Base-by-base conservation (phyloP, 1,140 invertebrate species). In the Drosophila micromelanica region DNA sequence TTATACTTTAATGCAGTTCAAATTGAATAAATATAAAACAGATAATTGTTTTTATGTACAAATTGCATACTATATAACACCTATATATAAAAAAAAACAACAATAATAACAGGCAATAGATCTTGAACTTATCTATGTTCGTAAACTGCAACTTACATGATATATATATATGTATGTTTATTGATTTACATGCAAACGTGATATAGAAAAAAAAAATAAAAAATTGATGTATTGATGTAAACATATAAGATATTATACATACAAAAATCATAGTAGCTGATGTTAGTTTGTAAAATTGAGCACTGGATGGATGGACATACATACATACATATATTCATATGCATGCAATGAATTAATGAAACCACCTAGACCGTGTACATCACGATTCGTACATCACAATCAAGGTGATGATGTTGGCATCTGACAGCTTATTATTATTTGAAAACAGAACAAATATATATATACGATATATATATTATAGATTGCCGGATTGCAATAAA, bases 401-500 rank as follows among this genome's bases (percentile, higher is more conserved):
- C 37, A 13, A n/a, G 38, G 35, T n/a, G 13, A 49, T 17, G 17
- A 17, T 17, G 17, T 17, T 17, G 17, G 27, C 48, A 51, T n/a
- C n/a, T 8, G 27, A 51, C 12, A 51, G 48, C 4, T 23, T 3
- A n/a, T 51, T 32, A 15, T 27, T 27, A 23, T 51, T 52, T 52
- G 49, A 30, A 35, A 37, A 32, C 12, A 17, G 12, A 51, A 35
- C 1, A 51, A 49, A 30, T 45, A 35, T 49, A n/a, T n/a, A n/a
- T n/a, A n/a, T n/a, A n/a, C n/a, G n/a, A n/a, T n/a, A n/a, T n/a
- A 51, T 57, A 17, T 57, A 67, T 82, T 75, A 27, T 61, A 72
- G 60, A 71, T 76, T 68, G 71, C 76, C 76, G 63, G 63, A 73
- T 67, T 84, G 80, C 73, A 84, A 84, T 76, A 84, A 84, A 84